These are phyloP conservation scores for Strigamia maritima DNA, from an alignment of 2,888 invertebrate genomes.

Conservation along the genomic window DNA sequence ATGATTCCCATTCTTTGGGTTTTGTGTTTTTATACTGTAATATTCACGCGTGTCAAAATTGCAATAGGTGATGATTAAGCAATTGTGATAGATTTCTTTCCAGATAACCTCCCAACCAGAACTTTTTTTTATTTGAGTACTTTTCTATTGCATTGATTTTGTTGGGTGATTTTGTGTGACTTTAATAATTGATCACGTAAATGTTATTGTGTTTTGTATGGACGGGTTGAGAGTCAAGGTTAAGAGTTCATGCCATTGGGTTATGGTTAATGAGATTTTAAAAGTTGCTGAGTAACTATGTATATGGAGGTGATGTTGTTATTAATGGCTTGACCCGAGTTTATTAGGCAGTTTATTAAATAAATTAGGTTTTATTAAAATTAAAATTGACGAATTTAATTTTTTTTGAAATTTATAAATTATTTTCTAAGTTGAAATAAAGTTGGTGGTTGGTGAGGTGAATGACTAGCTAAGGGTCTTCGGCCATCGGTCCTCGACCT, in stretches of 20 bases:
- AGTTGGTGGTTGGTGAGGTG: background rate
- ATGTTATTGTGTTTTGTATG: too few species aligned
- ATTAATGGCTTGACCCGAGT: background rate
- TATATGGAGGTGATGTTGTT: background rate
- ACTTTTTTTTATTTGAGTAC: background rate
- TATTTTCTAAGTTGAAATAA: background rate
- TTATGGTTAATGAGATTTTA: background rate
- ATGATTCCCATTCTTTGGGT: background rate
- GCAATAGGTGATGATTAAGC: background rate
- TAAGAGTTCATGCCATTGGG: background rate
- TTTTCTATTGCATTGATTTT: background rate
- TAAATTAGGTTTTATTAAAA: background rate
- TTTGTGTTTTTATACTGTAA: background rate
- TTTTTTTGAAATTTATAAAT: background rate
- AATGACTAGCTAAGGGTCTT: background rate
- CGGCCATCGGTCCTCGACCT: slow-evolving; percentile 13
- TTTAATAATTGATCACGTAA: too few species aligned
- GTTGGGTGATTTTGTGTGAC: background rate
- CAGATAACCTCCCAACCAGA: background rate
- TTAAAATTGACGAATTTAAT: background rate
- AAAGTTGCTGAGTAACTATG: background rate
- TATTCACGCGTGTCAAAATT: background rate
- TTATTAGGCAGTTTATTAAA: too few species aligned
- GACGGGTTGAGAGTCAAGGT: background rate
- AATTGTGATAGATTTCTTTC: background rate